Base-by-base conservation (phyloP, 2,888 invertebrate species). In the Dasysyrphus tricinctus region DNA sequence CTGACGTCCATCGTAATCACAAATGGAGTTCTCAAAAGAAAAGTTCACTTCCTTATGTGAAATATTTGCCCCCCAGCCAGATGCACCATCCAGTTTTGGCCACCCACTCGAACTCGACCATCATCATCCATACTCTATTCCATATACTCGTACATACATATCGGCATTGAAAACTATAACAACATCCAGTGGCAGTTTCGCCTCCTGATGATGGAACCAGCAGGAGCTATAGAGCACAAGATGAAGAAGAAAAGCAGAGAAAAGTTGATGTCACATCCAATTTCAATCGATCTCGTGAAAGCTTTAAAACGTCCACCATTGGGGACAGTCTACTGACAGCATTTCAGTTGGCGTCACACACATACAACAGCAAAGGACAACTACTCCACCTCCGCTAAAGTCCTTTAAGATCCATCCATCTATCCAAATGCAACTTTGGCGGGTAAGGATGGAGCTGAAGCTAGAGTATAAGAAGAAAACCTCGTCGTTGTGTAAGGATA, bases 261-360 rank as follows among this genome's bases (percentile, higher is more conserved):
- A 89, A 88, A 89, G 88, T 89, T 89, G 85, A 89, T 89, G 89
- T 89, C 89, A 89, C 88, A 89, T 88, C 88, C 89, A 89, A 89
- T 89, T 88, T 89, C 89, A 88, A 89, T 89, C 89, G 89, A 89
- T 89, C 89, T 88, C 88, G 86, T 79, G 85, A 87, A 87, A 85
- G 84, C 82, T 88, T 83, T 87, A 88, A 88, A 88, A 88, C 73
- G 88, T 89, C 89, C 88, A 88, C 88, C 88, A 88, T 81, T 88
- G 69, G 88, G 88, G 89, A 88, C 88, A 88, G 88, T 85, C 84
- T 83, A 81, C 81, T 89, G 88, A 88, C 88, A 88, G 88, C 88
- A 87, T 88, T 88, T 88, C 83, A 80, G 65, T 74, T 86, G 86
- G 86, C 86, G 84, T 88, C 88, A 86, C 80, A 82, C 80, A 85